Percentiles rank a stretch among this genome's conserved stretches.
phyloP scores from a whole-genome alignment of 2,797 vertebrate species.

The Cercopithecus neglectus region DNA sequence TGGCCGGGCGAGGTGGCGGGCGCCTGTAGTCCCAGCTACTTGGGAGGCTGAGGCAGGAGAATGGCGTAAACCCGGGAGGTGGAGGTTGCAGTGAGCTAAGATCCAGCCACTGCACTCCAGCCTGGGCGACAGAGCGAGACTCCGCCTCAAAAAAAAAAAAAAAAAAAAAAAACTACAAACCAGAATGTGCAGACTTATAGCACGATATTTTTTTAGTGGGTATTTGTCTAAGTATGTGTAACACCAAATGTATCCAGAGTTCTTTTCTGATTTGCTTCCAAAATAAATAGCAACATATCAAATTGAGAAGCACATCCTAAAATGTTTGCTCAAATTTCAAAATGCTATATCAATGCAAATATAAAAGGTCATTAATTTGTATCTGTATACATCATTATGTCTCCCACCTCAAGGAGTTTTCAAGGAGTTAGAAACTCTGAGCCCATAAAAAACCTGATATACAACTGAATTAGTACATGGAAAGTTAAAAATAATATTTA shows the following conservation, averaged over 20 bases:
- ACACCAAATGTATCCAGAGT: neutral
- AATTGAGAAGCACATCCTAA: constrained; percentile 35
- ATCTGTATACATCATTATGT: neutral
- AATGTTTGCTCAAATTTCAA: constrained; percentile 39
- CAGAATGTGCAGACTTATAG: neutral
- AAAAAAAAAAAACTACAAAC: neutral
- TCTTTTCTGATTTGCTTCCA: constrained; percentile 15
- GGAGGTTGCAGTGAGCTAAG: too few species aligned
- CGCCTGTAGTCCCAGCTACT: too few species aligned
- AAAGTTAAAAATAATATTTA: neutral
- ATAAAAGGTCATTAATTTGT: neutral
- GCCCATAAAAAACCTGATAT: neutral
- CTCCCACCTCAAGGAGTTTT: neutral
- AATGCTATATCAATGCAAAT: neutral
- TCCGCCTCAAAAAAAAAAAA: too few species aligned
- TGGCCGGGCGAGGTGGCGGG: too few species aligned
- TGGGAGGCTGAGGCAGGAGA: too few species aligned
- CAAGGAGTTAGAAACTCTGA: constrained; percentile 6
- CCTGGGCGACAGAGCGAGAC: too few species aligned
- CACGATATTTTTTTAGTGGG: neutral
- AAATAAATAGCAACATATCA: constrained; percentile 26
- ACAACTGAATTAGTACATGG: neutral
- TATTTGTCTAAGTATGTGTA: neutral
- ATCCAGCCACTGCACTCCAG: too few species aligned
- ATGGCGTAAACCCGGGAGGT: too few species aligned